Evolutionary conservation across 2,888 invertebrate genomes (phyloP).

Genomic region (Limnephilus lunatus): DNA sequence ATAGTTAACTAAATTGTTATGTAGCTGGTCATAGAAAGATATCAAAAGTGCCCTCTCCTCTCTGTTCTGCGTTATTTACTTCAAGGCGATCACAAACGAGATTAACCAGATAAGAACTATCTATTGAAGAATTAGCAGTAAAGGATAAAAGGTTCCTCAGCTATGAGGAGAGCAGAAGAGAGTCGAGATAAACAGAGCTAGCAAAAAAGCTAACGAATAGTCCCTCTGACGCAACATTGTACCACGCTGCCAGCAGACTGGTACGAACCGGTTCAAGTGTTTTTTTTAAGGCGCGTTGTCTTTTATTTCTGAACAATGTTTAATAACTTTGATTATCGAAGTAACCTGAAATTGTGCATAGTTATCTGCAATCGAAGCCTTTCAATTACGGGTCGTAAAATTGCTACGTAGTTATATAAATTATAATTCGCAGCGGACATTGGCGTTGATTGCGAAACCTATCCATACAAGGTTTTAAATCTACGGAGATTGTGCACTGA

Average conservation of each 20-base stretch:
- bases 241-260: not conserved
- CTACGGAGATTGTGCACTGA: not conserved
- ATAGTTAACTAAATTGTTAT: too few relatives aligned
- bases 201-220: not conserved
- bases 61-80: not conserved
- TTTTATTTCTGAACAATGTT: conserved; percentile 57
- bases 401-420: conserved; percentile 43
- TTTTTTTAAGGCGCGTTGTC: conserved; percentile 34
- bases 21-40: not conserved
- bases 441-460: conserved; percentile 19
- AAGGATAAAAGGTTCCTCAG: not conserved
- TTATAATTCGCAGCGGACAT: conserved; percentile 25
- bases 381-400: conserved; percentile 63
- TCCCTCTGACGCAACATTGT: conserved; percentile 39
- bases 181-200: not conserved
- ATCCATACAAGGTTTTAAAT: not conserved
- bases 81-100: not conserved
- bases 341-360: conserved; percentile 40
- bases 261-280: conserved; percentile 51
- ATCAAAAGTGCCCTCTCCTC: not conserved
- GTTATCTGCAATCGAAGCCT: conserved; percentile 57
- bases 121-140: not conserved
- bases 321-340: conserved; percentile 58
- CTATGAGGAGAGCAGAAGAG: not conserved
- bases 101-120: not conserved